phyloP scores from a whole-genome alignment of 2,888 invertebrate genomes.

The Rotaria socialis region DNA sequence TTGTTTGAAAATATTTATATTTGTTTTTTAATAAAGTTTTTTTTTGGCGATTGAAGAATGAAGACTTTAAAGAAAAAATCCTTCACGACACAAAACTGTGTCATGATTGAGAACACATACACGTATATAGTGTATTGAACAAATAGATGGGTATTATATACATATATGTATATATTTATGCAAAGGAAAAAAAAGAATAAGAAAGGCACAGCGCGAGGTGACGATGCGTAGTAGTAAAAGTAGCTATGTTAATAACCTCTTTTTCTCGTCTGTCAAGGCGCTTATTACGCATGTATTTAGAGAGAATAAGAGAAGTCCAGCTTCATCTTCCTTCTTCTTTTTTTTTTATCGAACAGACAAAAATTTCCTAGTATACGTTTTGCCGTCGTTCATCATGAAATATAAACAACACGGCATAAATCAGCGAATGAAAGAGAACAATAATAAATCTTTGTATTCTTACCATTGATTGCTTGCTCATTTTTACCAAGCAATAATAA shows the following conservation, averaged over 20 bases:
- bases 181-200: neutral
- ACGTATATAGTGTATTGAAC: neutral
- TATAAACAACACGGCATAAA: neutral
- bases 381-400: neutral
- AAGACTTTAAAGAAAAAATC: neutral
- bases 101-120: neutral
- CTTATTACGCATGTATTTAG: neutral
- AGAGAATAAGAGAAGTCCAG: neutral
- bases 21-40: neutral
- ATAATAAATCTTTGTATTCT: neutral
- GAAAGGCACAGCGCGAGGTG: neutral
- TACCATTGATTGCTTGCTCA: neutral
- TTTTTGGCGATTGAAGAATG: neutral
- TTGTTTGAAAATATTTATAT: neutral
- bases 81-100: neutral
- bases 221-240: neutral
- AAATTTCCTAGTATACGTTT: neutral
- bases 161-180: neutral
- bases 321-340: neutral
- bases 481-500: neutral
- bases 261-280: neutral
- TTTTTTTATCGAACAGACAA: neutral
- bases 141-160: neutral
- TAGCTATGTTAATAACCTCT: neutral
- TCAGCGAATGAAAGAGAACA: neutral